Evolutionary conservation across 1,140 invertebrate species (phyloP).

Genomic region (Caenorhabditis tropicalis): DNA sequence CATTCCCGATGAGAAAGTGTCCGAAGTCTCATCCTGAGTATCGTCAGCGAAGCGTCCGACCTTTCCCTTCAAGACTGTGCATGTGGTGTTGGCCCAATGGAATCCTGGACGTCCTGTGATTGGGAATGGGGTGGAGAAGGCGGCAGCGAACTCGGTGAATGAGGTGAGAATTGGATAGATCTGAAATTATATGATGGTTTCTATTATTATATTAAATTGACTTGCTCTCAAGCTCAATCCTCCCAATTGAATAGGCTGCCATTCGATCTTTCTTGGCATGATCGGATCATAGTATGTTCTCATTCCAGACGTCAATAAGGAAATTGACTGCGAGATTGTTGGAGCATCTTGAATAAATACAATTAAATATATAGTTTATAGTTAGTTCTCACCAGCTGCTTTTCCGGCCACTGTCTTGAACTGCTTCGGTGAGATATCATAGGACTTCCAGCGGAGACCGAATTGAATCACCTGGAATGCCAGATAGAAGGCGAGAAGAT

Average conservation of each 20-base stretch:
- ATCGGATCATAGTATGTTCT: not conserved
- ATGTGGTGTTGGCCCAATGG: constrained; percentile 58
- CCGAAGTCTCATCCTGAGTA: not conserved
- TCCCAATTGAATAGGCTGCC: constrained; percentile 14
- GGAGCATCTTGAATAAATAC: not conserved
- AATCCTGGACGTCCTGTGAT: constrained; percentile 55
- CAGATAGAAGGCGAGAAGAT: constrained; percentile 51
- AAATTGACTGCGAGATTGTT: not conserved
- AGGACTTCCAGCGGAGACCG: constrained; percentile 50
- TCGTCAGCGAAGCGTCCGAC: constrained; percentile 44
- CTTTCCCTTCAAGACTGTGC: constrained; percentile 56
- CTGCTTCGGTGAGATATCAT: constrained; percentile 57
- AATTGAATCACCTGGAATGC: constrained; percentile 48
- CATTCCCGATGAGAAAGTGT: constrained; percentile 35
- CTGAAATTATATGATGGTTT: constrained; percentile 22
- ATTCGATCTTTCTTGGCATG: not conserved
- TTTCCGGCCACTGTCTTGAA: constrained; percentile 52
- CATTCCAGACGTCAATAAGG: constrained; percentile 20
- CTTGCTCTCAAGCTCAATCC: not conserved
- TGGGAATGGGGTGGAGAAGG: constrained; percentile 53
- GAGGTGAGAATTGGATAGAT: constrained; percentile 49
- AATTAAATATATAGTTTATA: too few species aligned
- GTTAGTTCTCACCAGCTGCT: constrained; percentile 49
- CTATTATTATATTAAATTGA: not conserved
- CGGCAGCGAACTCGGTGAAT: constrained; percentile 57